These are phyloP conservation scores for Cassiopea andromeda DNA, from an alignment of 30 jellyfish, hydroid and myxozoan genomes.

Conservation along the genomic window DNA sequence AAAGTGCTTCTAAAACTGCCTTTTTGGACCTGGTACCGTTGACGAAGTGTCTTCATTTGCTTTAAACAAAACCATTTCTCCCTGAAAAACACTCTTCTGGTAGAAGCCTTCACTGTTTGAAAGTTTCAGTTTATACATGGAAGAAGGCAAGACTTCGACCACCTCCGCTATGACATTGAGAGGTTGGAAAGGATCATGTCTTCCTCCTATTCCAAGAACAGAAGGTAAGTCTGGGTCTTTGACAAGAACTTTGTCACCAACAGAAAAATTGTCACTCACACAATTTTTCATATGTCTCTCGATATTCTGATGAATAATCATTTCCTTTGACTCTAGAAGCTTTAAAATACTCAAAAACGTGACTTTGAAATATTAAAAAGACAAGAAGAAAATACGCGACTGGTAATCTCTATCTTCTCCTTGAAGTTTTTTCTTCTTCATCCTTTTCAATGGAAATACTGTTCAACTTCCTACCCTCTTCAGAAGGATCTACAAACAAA, in stretches of 20 bases:
- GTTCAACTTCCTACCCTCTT: neutral
- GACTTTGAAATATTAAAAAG: neutral
- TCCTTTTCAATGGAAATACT: neutral
- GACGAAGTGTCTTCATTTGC: too few species aligned
- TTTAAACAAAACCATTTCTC: slow-evolving; percentile 27
- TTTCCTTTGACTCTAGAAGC: neutral
- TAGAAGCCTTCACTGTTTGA: neutral
- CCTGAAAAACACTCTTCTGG: slow-evolving; percentile 17
- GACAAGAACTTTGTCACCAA: neutral
- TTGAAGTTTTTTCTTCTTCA: neutral
- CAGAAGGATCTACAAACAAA: neutral
- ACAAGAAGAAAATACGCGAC: too few species aligned
- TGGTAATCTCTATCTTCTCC: neutral
- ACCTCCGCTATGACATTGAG: slow-evolving; percentile 27
- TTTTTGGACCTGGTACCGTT: too few species aligned
- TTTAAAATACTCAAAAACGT: neutral
- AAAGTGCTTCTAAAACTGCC: too few species aligned
- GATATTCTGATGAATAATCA: neutral
- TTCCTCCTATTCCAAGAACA: neutral
- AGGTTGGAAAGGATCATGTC: slow-evolving; percentile 1
- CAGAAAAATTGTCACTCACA: neutral
- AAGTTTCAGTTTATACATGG: slow-evolving; percentile 27
- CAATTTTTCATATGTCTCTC: neutral
- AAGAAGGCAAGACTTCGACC: slow-evolving; percentile 20
- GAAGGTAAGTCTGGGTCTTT: neutral